A percentile compares a stretch with the other conserved stretches of the same genome.
These are phyloP conservation scores for Butorides virescens DNA, from an alignment of 2,113 vertebrate species.

Conservation along the genomic window DNA sequence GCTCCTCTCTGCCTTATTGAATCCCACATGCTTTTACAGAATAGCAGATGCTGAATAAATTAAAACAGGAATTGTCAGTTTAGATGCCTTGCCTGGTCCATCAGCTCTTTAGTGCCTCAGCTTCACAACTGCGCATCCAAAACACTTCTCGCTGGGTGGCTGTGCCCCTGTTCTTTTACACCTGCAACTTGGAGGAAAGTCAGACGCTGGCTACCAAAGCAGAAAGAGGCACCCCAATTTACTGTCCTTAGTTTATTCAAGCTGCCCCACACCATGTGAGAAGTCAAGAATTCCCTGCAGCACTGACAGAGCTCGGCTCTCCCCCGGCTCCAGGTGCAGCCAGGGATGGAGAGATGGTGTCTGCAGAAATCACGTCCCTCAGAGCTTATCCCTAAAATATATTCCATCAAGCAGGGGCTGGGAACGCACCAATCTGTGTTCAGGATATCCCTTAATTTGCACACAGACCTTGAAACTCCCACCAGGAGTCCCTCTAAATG, in stretches of 20 bases:
- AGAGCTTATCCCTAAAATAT: not conserved
- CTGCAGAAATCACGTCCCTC: not conserved
- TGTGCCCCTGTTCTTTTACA: not conserved
- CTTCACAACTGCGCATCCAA: not conserved
- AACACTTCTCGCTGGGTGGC: not conserved
- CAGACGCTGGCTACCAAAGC: not conserved
- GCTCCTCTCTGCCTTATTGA: not conserved
- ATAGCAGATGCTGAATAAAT: not conserved
- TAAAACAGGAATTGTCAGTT: not conserved
- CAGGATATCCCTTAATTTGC: not conserved
- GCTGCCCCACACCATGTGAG: not conserved
- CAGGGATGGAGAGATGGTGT: not conserved
- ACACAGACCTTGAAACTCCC: not conserved
- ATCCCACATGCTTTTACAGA: not conserved
- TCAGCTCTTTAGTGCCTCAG: not conserved
- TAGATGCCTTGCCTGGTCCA: not conserved
- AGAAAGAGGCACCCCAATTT: accelerated
- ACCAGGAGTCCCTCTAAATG: not conserved
- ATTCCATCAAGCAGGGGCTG: not conserved
- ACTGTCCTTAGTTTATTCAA: not conserved
- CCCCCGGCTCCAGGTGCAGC: not conserved
- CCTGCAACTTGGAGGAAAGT: not conserved
- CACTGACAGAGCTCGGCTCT: not conserved
- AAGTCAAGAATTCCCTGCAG: not conserved
- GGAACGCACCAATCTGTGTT: not conserved